Conservation (phyloP, 2,113 vertebrate genomes). For the Sapayoa aenigma region DNA sequence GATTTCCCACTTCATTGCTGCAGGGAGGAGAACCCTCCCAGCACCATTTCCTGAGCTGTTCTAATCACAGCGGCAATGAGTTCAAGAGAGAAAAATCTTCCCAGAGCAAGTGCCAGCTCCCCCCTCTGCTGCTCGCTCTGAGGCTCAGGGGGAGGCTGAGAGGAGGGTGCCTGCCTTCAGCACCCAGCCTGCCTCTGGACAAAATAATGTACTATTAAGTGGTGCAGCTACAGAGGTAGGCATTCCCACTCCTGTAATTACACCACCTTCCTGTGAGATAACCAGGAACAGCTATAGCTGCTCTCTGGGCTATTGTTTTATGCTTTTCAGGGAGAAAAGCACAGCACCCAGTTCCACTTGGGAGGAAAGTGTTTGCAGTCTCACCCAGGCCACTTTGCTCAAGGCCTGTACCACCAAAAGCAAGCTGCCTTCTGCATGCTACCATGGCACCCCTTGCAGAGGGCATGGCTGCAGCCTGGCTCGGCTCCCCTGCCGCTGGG, state of each 20-base stretch:
- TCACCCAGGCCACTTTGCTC: neutral
- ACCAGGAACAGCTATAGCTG: neutral
- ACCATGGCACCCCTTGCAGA: neutral
- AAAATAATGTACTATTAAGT: neutral
- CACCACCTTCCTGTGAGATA: constrained; percentile 5
- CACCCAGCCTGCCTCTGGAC: constrained; percentile 16
- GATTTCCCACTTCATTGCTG: constrained; percentile 51
- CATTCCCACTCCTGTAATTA: neutral
- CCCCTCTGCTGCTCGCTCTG: neutral
- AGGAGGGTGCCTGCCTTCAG: neutral
- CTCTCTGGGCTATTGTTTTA: constrained; percentile 4
- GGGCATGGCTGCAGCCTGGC: neutral
- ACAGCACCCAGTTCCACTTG: neutral
- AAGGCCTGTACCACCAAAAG: neutral
- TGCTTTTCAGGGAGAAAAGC: neutral
- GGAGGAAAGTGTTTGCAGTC: neutral
- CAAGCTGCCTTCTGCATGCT: neutral
- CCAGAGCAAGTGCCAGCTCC: constrained; percentile 62
- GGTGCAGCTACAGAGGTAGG: neutral
- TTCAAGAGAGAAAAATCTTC: constrained; percentile 66
- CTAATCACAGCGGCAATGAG: constrained; percentile 57
- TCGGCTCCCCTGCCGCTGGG: neutral
- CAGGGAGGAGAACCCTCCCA: constrained; percentile 55
- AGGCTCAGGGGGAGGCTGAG: neutral
- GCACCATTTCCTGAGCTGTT: constrained; percentile 42